These are phyloP conservation scores for Apis dorsata DNA, from an alignment of 1,140 invertebrate species.

Conservation along the genomic window DNA sequence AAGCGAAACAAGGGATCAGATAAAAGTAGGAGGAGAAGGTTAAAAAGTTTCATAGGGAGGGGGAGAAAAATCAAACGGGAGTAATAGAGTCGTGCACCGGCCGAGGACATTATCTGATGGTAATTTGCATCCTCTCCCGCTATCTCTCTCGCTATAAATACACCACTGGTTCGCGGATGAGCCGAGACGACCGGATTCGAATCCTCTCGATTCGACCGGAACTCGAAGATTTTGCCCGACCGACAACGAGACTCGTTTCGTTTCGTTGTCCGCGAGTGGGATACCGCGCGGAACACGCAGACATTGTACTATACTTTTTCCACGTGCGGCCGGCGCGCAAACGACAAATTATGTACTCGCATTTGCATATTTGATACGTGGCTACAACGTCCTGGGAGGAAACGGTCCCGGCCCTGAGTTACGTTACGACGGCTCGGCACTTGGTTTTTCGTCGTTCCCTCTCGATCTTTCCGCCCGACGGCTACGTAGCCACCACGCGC, in stretches of 20 bases:
- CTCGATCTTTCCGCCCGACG: background rate
- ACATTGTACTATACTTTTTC: slow-evolving; percentile 61
- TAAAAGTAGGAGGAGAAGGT: slow-evolving; percentile 8
- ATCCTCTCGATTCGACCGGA: background rate
- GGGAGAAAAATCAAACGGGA: slow-evolving; percentile 30
- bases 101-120: slow-evolving; percentile 66
- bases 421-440: slow-evolving; percentile 52
- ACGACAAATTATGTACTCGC: slow-evolving; percentile 70
- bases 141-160: slow-evolving; percentile 49
- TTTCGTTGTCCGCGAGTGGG: slow-evolving; percentile 17
- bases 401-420: slow-evolving; percentile 59
- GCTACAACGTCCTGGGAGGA: slow-evolving; percentile 62
- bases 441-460: background rate
- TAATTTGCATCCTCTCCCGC: slow-evolving; percentile 58
- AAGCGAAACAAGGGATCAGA: background rate
- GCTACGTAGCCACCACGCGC: too few relatives aligned
- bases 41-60: slow-evolving; percentile 52
- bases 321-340: slow-evolving; percentile 46
- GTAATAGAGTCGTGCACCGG: slow-evolving; percentile 67
- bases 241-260: background rate
- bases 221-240: background rate
- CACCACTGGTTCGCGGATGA: background rate
- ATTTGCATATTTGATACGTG: slow-evolving; percentile 73
- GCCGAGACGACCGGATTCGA: slow-evolving; percentile 13
- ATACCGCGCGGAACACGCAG: slow-evolving; percentile 21